Percentiles rank a stretch among this genome's conserved stretches.
phyloP scores from a whole-genome alignment of 30 jellyfish, hydroid and myxozoan species.

The Nemopilema nomurai region DNA sequence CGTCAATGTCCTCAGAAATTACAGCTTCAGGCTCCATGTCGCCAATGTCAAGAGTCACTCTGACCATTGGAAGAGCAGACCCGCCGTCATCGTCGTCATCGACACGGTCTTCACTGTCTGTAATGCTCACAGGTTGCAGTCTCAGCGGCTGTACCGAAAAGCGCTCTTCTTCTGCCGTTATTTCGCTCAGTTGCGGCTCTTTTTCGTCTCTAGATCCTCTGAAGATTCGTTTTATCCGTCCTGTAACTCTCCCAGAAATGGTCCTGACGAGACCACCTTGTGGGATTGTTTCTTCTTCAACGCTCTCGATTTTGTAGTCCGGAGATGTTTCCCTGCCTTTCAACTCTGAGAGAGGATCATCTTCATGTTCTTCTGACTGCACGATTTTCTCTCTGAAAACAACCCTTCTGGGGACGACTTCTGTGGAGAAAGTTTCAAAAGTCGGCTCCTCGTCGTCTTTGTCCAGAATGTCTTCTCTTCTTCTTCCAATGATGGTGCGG shows the following conservation, averaged over 20 bases:
- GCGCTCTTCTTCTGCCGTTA: not conserved
- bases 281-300: conserved; percentile 12
- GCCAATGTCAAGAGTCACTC: not conserved
- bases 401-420: conserved; percentile 4
- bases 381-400: conserved; percentile 11
- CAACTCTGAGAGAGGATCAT: not conserved
- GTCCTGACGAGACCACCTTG: not conserved
- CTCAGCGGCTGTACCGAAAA: not conserved
- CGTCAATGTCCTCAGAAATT: conserved; percentile 15
- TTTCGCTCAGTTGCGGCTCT: not conserved
- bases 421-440: not conserved
- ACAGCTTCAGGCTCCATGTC: conserved; percentile 4
- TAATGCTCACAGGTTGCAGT: not conserved
- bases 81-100: not conserved
- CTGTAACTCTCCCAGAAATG: not conserved
- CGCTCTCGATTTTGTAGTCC: not conserved
- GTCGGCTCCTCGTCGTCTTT: not conserved
- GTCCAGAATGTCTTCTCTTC: not conserved
- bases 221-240: conserved; percentile 1
- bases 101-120: not conserved
- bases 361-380: not conserved
- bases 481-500: not conserved
- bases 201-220: not conserved
- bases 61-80: conserved; percentile 1
- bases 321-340: not conserved